Base-by-base conservation (phyloP, 2,888 invertebrate species). In the Copidosoma aretas region DNA sequence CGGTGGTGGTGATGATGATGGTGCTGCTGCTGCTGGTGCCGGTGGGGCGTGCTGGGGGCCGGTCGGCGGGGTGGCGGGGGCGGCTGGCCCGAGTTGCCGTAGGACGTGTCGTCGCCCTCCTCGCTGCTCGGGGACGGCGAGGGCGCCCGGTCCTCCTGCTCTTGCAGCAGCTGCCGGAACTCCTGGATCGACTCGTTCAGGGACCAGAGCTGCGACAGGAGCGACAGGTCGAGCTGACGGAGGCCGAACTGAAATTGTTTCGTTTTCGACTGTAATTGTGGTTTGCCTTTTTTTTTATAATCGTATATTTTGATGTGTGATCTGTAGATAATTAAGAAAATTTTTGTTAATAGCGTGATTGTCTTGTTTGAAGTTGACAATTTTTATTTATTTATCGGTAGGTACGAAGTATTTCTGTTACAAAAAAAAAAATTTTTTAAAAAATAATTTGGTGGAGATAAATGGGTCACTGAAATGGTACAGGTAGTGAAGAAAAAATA, bases 121-220 rank as follows among this genome's bases (percentile, higher is more conserved):
- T 75, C 88, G 83, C 73, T 88, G 81, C 76, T 88, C 75, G 76
- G 88, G 81, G 72, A 85, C 77, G 76, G 88, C 77, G 82, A 89
- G 79, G 77, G 88, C 77, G 84, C 88, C 82, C 79, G 86, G 78
- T 78, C 89, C 76, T 84, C 83, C 61, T 83, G 84, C 49, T 88
- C 88, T 76, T 88, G 88, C 70, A 91, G 83, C 73, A 91, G 87
- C 75, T 90, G 89, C 57, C 92, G 89, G 86, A 94, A 95, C 74
- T 95, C 93, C 77, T 95, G 94, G 83, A 96, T 95, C 53, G 94
- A 92, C 84, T 96, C 95, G 85, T 95, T 95, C 62, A 97, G 87
- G 1, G 94, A 91, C 94, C 95, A 95, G 73, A 97, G 87, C 84
- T 97, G 96, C 5, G 94, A 94, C 54, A 96, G 88, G 64, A 97